A percentile compares a stretch with the other conserved stretches of the same genome.
phyloP scores from a whole-genome alignment of 1,140 invertebrate genomes.

The Drosophila nigromelanica region DNA sequence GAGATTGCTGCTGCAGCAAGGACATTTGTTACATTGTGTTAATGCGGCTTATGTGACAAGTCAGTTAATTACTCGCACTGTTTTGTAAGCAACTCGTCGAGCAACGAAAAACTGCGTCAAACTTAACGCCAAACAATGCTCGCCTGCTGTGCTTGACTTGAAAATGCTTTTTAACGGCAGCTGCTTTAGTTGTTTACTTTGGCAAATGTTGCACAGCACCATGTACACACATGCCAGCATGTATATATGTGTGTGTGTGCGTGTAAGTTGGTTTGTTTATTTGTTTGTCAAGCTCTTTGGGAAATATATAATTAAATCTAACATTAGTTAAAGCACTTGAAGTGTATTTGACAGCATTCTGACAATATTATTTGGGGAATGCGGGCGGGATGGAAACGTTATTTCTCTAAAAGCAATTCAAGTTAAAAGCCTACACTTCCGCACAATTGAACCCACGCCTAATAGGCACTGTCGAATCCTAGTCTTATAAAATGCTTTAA shows the following conservation, averaged over 20 bases:
- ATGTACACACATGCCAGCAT: slow-evolving; percentile 1
- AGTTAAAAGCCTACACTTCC: slow-evolving; percentile 22
- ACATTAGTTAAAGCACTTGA: slow-evolving; percentile 57
- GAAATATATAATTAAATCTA: slow-evolving; percentile 70
- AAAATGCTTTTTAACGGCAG: slow-evolving; percentile 67
- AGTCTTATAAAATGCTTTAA: slow-evolving; percentile 1
- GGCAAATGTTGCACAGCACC: slow-evolving; percentile 51
- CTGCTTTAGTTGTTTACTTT: slow-evolving; percentile 52
- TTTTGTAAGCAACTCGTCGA: slow-evolving; percentile 45
- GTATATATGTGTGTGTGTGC: neutral
- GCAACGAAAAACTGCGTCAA: slow-evolving; percentile 43
- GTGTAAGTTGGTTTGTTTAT: slow-evolving; percentile 47
- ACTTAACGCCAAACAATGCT: slow-evolving; percentile 49
- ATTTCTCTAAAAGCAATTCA: slow-evolving; percentile 29
- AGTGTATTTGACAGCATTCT: slow-evolving; percentile 52
- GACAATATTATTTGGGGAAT: slow-evolving; percentile 63
- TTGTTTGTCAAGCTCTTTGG: slow-evolving; percentile 48
- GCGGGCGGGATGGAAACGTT: slow-evolving; percentile 12
- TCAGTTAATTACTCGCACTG: slow-evolving; percentile 72
- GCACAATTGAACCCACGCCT: slow-evolving; percentile 21
- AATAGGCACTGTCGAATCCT: slow-evolving; percentile 7
- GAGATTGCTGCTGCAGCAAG: slow-evolving; percentile 38
- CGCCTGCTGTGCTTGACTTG: slow-evolving; percentile 46
- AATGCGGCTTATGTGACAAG: slow-evolving; percentile 80
- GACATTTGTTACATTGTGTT: slow-evolving; percentile 78